phyloP scores from a whole-genome alignment of 2,113 vertebrate species.

The Struthio camelus region DNA sequence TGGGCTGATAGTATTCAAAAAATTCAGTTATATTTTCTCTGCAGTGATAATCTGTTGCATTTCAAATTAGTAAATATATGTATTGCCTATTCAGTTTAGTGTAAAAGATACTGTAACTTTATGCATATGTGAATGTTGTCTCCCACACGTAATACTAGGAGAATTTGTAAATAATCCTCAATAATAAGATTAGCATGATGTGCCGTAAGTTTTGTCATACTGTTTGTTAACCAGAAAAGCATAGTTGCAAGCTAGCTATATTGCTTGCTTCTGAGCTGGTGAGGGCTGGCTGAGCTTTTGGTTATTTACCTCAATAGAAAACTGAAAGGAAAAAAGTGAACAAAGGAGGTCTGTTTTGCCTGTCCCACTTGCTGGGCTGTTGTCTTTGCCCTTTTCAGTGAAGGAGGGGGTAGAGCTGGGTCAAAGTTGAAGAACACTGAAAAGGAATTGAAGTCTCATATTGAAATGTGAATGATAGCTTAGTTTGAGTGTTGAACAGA shows the following conservation, averaged over 20 bases:
- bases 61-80: constrained; percentile 50
- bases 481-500: constrained; percentile 64
- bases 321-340: constrained; percentile 84
- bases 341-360: constrained; percentile 94
- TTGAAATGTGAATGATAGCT: constrained; percentile 83
- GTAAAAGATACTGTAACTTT: not conserved
- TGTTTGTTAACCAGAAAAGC: constrained; percentile 64
- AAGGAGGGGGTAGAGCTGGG: constrained; percentile 82
- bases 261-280: constrained; percentile 70
- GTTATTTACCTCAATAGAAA: constrained; percentile 87
- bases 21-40: constrained; percentile 75
- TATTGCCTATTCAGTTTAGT: not conserved
- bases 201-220: constrained; percentile 41
- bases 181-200: constrained; percentile 55
- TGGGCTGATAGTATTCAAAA: constrained; percentile 87
- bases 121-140: not conserved
- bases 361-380: constrained; percentile 90
- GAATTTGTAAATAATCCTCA: constrained; percentile 14
- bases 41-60: constrained; percentile 58
- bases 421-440: constrained; percentile 86
- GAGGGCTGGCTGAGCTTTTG: constrained; percentile 77
- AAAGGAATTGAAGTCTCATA: constrained; percentile 83
- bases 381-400: constrained; percentile 90
- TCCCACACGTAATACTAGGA: not conserved
- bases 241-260: constrained; percentile 57